A percentile compares a stretch with the other conserved stretches of the same genome.
Evolutionary conservation across 2,888 invertebrate genomes (phyloP).

Genomic region (Leucania comma): DNA sequence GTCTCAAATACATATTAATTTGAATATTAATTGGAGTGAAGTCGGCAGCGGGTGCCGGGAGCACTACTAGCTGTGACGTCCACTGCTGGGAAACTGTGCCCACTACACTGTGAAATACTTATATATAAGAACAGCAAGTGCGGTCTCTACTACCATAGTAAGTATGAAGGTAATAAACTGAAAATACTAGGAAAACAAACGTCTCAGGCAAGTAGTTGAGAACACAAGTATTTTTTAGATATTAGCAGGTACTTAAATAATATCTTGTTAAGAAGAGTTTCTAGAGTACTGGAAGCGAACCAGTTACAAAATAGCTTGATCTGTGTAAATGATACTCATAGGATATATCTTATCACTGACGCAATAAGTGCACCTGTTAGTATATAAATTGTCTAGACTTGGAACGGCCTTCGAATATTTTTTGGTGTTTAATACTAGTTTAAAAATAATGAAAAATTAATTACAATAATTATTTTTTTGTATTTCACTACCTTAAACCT

Average conservation of each 20-base stretch:
- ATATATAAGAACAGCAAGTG: no score
- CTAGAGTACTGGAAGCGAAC: neutral
- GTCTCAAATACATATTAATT: slow-evolving; percentile 82
- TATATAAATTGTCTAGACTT: slow-evolving; percentile 10
- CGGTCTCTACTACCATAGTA: no score
- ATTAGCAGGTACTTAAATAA: no score
- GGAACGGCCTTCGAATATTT: neutral
- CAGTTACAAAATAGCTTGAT: neutral
- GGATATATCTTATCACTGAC: slow-evolving; percentile 2
- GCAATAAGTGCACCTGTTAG: neutral
- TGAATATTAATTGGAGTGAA: slow-evolving; percentile 79
- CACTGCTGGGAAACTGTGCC: slow-evolving; percentile 38
- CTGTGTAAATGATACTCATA: no score
- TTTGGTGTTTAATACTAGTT: neutral
- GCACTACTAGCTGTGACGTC: slow-evolving; percentile 47
- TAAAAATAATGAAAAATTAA: no score
- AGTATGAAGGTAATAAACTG: no score
- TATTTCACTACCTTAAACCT: no score
- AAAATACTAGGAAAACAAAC: no score
- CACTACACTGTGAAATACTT: slow-evolving; percentile 52
- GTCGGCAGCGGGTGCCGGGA: slow-evolving; percentile 61
- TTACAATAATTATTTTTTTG: no score
- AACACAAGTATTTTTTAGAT: no score
- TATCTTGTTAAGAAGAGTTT: neutral
- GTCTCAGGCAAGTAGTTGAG: no score